Evolutionary conservation across 2,797 vertebrate species (phyloP).

Genomic region (Syncerus caffer): DNA sequence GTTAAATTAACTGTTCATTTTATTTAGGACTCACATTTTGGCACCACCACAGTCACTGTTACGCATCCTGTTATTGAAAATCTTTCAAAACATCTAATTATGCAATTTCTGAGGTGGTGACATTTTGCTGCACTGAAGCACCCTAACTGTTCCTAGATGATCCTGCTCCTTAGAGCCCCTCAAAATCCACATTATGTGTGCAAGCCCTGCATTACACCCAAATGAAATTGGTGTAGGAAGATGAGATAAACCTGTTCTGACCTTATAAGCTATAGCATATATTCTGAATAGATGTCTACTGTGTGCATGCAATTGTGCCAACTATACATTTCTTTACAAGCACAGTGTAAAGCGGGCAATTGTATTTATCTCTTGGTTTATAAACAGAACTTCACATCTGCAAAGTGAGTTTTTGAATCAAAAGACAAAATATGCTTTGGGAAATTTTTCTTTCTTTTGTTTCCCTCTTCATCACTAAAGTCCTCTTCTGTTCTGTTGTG

Average conservation of each 20-base stretch:
- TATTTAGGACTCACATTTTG: background rate
- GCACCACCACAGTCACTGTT: background rate
- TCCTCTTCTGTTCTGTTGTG: background rate
- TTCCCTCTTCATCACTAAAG: background rate
- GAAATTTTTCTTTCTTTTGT: background rate
- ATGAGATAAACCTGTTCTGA: background rate
- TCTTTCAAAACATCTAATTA: background rate
- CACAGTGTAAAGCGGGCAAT: background rate
- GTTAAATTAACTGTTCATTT: background rate
- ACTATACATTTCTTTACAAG: background rate
- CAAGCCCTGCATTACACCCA: background rate
- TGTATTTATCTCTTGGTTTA: background rate
- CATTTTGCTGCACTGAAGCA: background rate
- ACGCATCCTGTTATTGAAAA: background rate
- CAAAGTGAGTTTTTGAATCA: background rate
- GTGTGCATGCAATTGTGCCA: background rate
- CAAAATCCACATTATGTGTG: background rate
- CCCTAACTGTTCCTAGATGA: background rate
- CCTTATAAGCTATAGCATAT: background rate
- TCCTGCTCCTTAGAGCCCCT: background rate
- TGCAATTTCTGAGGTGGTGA: background rate
- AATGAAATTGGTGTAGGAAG: background rate
- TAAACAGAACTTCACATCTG: background rate
- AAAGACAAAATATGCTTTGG: background rate
- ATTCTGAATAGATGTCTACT: background rate